phyloP scores from a whole-genome alignment of 2,888 invertebrate species.

The Drosophila bunnanda region DNA sequence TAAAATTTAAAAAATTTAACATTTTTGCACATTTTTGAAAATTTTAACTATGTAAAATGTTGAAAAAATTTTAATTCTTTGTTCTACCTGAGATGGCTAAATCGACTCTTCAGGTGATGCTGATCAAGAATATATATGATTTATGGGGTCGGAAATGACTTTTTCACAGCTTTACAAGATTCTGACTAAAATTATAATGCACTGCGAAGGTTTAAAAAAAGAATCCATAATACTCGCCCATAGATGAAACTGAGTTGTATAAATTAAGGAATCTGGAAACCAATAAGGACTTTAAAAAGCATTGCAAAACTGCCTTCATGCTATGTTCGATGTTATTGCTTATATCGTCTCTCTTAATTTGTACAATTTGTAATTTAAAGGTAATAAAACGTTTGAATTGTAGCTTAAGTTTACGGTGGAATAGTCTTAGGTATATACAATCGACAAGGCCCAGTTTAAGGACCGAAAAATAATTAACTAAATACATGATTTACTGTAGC shows the following conservation, averaged over 20 bases:
- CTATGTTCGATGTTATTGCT: conserved; percentile 21
- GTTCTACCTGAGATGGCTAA: no score
- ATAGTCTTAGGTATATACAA: conserved; percentile 46
- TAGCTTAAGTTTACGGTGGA: conserved; percentile 21
- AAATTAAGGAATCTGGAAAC: background rate
- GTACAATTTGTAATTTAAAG: conserved; percentile 8
- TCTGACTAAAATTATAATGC: no score
- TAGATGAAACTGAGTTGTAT: background rate
- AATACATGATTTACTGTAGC: conserved; percentile 32
- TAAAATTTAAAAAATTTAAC: no score
- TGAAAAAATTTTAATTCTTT: no score
- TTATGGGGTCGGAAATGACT: no score
- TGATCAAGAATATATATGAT: no score
- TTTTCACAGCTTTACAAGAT: no score
- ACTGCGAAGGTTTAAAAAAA: no score
- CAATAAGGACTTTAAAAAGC: background rate
- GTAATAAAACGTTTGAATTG: conserved; percentile 14
- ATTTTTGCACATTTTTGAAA: no score
- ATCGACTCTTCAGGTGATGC: no score
- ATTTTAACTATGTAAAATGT: no score
- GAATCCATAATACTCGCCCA: background rate
- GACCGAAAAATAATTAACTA: conserved; percentile 17
- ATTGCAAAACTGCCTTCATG: background rate
- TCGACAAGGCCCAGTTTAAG: conserved; percentile 7
- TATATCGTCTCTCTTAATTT: conserved; percentile 18